Base-by-base conservation (phyloP, 2,113 vertebrate genomes). In the Meles meles region DNA sequence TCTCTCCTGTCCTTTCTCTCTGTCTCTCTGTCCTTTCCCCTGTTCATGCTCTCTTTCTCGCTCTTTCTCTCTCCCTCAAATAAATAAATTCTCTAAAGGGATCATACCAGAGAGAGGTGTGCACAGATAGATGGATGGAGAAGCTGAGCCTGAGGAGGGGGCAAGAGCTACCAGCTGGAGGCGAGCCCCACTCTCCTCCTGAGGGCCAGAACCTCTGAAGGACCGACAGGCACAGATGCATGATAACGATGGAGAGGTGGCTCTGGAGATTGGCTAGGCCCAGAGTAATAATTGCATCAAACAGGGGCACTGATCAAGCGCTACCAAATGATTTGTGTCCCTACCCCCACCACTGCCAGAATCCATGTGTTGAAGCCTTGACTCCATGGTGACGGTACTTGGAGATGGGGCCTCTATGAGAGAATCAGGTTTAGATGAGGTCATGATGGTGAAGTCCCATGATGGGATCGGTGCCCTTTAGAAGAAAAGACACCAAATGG, bases 111-210 rank as follows among this genome's bases (percentile, higher is more conserved):
- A 25, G 14, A 49, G 52, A 79, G 12, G 29, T 67, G 31, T 65
- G 44, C 21, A 39, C 71, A 55, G 71, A 14, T 25, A 34, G 59
- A 34, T 10, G 11, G 31, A 3, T 69, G 6, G 47, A 85, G 49
- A 86, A 34, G 37, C 37, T 1, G 21, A 25, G 42, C 15, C 82
- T 61, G 34, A 63, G 61, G 72, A 79, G 34, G 29, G 27, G 8
- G 27, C 18, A 18, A n/a, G 47, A 71, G 47, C 37, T 29, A n/a
- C 14, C n/a, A 23, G 25, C 18, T 18, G n/a, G 21, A 63, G 13
- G 4, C 9, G 1, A 81, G 34, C 2, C 9, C 20, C 13, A 1
- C 27, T 12, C 7, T 4, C 81, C 34, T 42, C 37, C 5, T 25
- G n/a, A 37, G 23, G 34, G 1, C 3, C 34, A 31, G 2, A 12